Base-by-base conservation (phyloP, 2,888 invertebrate species). In the Mythimna albipuncta region DNA sequence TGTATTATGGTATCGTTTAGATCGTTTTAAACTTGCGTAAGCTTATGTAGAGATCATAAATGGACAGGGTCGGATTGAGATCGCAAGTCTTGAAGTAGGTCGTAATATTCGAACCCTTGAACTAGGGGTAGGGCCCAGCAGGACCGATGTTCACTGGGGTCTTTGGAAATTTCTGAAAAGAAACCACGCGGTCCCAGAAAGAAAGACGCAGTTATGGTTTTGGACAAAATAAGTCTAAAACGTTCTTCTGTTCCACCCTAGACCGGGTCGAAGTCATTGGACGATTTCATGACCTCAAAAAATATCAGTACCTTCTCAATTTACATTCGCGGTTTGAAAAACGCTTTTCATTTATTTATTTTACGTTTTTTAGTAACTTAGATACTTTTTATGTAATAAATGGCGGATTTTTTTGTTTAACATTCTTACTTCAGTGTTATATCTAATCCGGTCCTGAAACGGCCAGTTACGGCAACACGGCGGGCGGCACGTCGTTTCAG, bases 21-120 rank as follows among this genome's bases (percentile, higher is more conserved):
- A 87, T 79, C 82, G 78, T 82, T 86, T 85, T 77, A 83, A 82
- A 72, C 73, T 91, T 88, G 81, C 86, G 83, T 85, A 89, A 91
- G 82, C 83, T 85, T 74, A 81, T 85, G 86, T 88, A 84, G 87
- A 85, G 75, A 85, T 87, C 86, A 86, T 91, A 89, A 81, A 81
- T 68, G 64, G 57, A 67, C 82, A 74, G 82, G 55, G 65, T 32
- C 65, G 78, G 19, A 81, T 62, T 81, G 44, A 59, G 35, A 55
- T 47, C 21, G 57, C n/a, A 2, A 19, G 50, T 2, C 9, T 35
- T 0, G 6, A 26, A 57, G 50, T 35, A 13, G 2, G 64, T 55
- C n/a, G 6, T 35, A 19, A 4, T 19, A 47, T 32, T 47, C 1
- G 2, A 47, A 47, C 16, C 6, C 16, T 47, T 47, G 16, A 16